A percentile compares a stretch with the other conserved stretches of the same genome.
phyloP scores from a whole-genome alignment of 2,113 vertebrate species.

The Symphodus melops region DNA sequence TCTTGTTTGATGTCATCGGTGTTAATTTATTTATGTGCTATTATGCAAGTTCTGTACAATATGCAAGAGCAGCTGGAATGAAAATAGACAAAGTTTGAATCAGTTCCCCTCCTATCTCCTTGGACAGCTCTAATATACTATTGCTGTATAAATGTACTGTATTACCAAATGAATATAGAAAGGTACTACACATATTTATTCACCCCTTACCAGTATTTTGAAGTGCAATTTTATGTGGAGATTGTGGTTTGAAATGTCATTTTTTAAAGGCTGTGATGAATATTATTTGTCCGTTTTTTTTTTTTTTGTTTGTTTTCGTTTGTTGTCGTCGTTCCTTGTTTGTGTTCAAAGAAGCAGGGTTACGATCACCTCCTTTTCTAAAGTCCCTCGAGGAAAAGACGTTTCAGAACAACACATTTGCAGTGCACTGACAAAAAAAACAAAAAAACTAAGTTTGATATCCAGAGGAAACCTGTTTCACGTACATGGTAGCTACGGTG shows the following conservation, averaged over 20 bases:
- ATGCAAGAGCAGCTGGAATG: constrained; percentile 79
- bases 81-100: constrained; percentile 70
- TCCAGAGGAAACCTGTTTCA: constrained; percentile 58
- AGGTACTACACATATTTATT: constrained; percentile 77
- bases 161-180: constrained; percentile 75
- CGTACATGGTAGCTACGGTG: constrained; percentile 59
- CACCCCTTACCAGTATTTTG: constrained; percentile 76
- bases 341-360: constrained; percentile 68
- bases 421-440: constrained; percentile 63
- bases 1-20: constrained; percentile 76
- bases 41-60: constrained; percentile 82
- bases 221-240: constrained; percentile 83
- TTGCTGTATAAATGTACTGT: constrained; percentile 80
- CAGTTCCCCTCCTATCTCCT: constrained; percentile 54
- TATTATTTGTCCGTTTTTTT: constrained; percentile 43
- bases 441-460: constrained; percentile 35
- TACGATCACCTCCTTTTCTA: constrained; percentile 60
- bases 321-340: constrained; percentile 38
- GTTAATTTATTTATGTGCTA: constrained; percentile 80
- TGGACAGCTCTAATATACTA: constrained; percentile 70
- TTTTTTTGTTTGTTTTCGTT: constrained; percentile 38
- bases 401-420: constrained; percentile 50
- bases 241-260: constrained; percentile 88
- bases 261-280: constrained; percentile 84
- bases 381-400: constrained; percentile 34